These are phyloP conservation scores for Laupala kohalensis DNA, from an alignment of 1,140 invertebrate species.

Conservation along the genomic window DNA sequence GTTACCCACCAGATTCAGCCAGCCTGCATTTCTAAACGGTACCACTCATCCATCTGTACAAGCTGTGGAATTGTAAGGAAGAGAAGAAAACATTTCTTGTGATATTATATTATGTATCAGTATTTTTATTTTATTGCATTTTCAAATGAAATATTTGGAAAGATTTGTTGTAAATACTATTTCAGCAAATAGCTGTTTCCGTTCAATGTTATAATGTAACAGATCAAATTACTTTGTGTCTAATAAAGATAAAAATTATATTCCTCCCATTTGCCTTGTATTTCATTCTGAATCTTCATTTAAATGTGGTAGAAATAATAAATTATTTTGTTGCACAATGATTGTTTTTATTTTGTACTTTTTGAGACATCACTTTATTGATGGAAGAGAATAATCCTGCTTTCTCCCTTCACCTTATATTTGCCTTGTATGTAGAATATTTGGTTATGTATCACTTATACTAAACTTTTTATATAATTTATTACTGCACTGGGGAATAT, in stretches of 20 bases:
- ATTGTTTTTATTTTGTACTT: too few species aligned
- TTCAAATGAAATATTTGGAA: background rate
- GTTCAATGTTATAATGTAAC: background rate
- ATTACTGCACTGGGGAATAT: too few species aligned
- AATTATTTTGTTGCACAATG: background rate
- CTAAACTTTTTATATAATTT: too few species aligned
- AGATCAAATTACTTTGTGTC: background rate
- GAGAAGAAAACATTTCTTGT: background rate
- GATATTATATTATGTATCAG: background rate
- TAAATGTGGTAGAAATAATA: too few species aligned
- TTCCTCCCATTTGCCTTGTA: background rate
- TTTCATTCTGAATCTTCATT: too few species aligned
- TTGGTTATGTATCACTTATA: too few species aligned
- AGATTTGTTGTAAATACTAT: background rate
- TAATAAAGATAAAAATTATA: background rate
- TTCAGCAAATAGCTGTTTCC: background rate
- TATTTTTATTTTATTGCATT: background rate
- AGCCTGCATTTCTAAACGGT: background rate
- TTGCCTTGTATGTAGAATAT: too few species aligned
- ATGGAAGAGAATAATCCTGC: too few species aligned
- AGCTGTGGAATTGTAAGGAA: background rate
- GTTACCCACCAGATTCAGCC: background rate
- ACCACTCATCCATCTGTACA: background rate
- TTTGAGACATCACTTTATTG: too few species aligned
- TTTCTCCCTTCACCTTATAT: too few species aligned